These are phyloP conservation scores for Proterorhinus semilunaris DNA, from an alignment of 2,113 vertebrate genomes.

Conservation along the genomic window DNA sequence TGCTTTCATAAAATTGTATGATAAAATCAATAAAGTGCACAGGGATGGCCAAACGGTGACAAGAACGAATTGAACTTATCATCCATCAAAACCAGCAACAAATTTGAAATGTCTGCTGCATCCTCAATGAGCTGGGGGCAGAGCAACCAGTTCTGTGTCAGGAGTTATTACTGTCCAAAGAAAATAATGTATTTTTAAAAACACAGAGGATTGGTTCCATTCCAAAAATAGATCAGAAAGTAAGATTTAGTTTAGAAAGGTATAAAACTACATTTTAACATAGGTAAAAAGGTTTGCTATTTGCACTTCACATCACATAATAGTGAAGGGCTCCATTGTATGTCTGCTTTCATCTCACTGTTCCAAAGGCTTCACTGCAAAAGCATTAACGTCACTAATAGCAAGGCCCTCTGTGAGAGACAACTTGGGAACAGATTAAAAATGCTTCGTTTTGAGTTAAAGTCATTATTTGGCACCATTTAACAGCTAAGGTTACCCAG, in stretches of 20 bases:
- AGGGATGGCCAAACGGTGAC: constrained; percentile 8
- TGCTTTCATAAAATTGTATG: constrained; percentile 1
- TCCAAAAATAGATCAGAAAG: neutral
- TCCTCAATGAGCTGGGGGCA: neutral
- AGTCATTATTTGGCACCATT: neutral
- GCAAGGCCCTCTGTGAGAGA: neutral
- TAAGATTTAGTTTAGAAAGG: neutral
- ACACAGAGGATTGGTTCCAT: neutral
- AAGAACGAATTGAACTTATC: neutral
- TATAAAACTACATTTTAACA: too few species aligned
- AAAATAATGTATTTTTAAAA: constrained; percentile 4
- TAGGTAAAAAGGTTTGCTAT: too few species aligned
- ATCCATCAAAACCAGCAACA: constrained; percentile 10
- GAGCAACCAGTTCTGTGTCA: neutral
- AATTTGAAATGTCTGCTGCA: neutral
- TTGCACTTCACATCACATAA: too few species aligned
- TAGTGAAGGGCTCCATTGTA: too few species aligned
- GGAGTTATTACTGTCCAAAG: neutral
- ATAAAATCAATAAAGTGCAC: neutral
- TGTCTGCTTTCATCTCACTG: too few species aligned
- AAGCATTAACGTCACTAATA: neutral
- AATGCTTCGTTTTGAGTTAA: neutral
- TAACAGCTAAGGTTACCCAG: constrained; percentile 3
- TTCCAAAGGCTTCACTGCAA: neutral
- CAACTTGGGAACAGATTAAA: neutral